Evolutionary conservation across 2,113 vertebrate genomes (phyloP), one percentile per base, ranked within the genome.

Genomic region (Chascanopsetta lugubris): DNA sequence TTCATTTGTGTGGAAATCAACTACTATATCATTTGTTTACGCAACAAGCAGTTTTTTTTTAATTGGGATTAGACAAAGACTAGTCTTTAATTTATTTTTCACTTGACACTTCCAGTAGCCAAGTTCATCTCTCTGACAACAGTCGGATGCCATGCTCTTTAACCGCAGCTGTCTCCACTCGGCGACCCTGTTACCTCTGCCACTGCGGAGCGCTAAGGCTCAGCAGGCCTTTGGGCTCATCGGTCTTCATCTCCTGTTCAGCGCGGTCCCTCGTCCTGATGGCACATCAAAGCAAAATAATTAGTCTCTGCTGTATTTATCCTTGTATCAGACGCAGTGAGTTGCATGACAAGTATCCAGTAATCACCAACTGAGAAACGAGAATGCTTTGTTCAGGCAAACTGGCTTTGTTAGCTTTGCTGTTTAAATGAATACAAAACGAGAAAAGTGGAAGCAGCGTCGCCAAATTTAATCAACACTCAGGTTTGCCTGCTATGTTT

Each of bases 241-340:
- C 27, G 61, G 36, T 71, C n/a, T 72, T 79, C 75, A 67, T 72
- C 56, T 81, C 74, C 67, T 76, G 75, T 51, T 72, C 53, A 58
- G 73, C 49, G 75, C 48, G 51, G 61, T 50, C 53, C 55, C 77
- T 72, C 63, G 69, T 69, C 60, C 61, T 80, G 55, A 81, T 79
- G 68, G 57, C 69, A 70, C 69, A 82, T 68, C 73, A 69, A 82
- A 83, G 68, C 61, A 65, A 66, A 75, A 72, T 84, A 89, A 87
- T 89, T 86, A 83, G 69, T 79, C 83, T 75, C 77, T n/a, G 81
- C 57, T 81, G 79, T 76, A 75, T 83, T 85, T 69, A 80, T 34
- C 54, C 78, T 80, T 77, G 4, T 42, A 45, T 45, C 18, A 1
- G 54, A 73, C 70, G 56, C 67, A 38, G 58, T 58, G 64, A 60